Evolutionary conservation across 2,888 invertebrate genomes (phyloP).

Genomic region (Hemicrepidius hirtus): DNA sequence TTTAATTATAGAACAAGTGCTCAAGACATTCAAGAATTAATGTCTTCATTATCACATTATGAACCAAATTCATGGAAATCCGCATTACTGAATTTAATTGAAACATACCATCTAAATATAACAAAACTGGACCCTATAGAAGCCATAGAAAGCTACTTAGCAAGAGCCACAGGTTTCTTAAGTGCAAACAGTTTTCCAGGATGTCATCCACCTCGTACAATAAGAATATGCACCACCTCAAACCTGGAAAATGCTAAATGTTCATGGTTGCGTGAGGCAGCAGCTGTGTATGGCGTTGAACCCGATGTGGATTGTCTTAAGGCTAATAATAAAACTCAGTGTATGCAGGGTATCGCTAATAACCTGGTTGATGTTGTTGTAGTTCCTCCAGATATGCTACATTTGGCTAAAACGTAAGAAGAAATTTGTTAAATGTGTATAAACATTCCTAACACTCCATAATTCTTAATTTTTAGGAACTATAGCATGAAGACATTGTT

Average conservation of each 20-base stretch:
- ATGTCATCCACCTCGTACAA: constrained; percentile 80
- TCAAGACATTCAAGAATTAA: constrained; percentile 73
- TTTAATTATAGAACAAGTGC: constrained; percentile 70
- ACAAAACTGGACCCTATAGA: constrained; percentile 76
- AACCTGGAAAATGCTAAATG: constrained; percentile 85
- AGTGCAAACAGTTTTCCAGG: constrained; percentile 77
- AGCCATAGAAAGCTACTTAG: constrained; percentile 80
- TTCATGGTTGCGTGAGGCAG: constrained; percentile 84
- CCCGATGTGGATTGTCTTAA: constrained; percentile 87
- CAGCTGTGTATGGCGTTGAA: constrained; percentile 83
- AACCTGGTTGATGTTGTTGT: constrained; percentile 83
- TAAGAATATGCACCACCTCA: constrained; percentile 80
- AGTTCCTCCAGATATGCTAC: constrained; percentile 82
- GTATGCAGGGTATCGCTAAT: constrained; percentile 79
- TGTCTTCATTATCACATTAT: constrained; percentile 70
- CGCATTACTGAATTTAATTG: constrained; percentile 77
- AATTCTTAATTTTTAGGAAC: constrained; percentile 71
- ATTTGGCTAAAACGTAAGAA: constrained; percentile 79
- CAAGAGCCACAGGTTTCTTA: constrained; percentile 77
- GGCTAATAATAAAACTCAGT: constrained; percentile 77
- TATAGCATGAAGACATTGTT: constrained; percentile 76
- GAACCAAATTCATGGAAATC: constrained; percentile 74
- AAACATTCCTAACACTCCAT: background rate
- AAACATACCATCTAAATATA: constrained; percentile 75
- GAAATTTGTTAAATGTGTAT: constrained; percentile 44